Percentiles rank a stretch among this genome's conserved stretches.
Conservation (phyloP, 2,888 invertebrate genomes). For the Papilio elwesi region DNA sequence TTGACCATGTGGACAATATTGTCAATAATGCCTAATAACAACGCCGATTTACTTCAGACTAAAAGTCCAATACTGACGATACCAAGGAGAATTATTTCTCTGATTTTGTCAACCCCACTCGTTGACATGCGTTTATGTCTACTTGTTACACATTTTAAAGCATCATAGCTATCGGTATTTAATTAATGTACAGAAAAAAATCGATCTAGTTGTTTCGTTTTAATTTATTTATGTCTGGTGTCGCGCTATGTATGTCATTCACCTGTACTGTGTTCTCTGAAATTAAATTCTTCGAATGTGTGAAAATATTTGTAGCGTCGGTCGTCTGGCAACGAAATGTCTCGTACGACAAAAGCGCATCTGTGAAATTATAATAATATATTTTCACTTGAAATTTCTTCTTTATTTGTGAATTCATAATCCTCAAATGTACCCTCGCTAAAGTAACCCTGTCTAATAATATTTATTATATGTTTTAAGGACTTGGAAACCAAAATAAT, state of each 20-base stretch:
- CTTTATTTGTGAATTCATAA: background rate
- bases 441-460: no score
- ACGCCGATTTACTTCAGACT: no score
- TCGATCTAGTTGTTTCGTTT: background rate
- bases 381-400: background rate
- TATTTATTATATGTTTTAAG: no score
- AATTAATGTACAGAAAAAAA: background rate
- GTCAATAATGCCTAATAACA: no score
- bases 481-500: no score
- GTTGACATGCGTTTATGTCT: no score
- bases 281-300: slow-evolving; percentile 56
- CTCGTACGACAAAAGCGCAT: slow-evolving; percentile 20
- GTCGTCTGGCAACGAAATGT: slow-evolving; percentile 56
- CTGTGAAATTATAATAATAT: slow-evolving; percentile 7
- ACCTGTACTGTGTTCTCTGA: slow-evolving; percentile 59
- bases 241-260: slow-evolving; percentile 54
- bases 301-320: slow-evolving; percentile 45
- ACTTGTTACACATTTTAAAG: background rate
- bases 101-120: no score
- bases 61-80: no score
- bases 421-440: background rate
- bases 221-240: background rate
- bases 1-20: no score
- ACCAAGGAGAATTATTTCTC: no score
- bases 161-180: background rate